Conservation (phyloP, 2,797 vertebrate species). For the Crypturellus tataupa region DNA sequence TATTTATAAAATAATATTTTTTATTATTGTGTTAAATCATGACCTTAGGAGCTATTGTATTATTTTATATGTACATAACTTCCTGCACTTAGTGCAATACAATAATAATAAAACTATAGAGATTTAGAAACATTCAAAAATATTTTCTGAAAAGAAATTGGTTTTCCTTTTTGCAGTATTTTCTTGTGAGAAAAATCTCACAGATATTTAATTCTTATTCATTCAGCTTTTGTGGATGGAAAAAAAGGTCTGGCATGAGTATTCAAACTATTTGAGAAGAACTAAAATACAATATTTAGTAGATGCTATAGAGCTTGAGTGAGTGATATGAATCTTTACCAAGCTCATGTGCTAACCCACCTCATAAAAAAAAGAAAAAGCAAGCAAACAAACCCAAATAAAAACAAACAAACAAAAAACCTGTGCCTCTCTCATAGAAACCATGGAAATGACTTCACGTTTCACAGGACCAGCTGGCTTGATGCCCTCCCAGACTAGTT, state of each 20-base stretch:
- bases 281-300: background rate
- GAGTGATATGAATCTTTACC: background rate
- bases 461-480: background rate
- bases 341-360: background rate
- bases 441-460: background rate
- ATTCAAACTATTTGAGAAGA: background rate
- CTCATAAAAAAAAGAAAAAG: background rate
- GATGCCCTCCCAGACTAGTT: background rate
- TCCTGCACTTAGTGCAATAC: background rate
- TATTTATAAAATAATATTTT: background rate
- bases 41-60: background rate
- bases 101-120: background rate
- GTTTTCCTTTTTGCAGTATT: background rate
- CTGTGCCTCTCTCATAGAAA: background rate
- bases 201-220: background rate
- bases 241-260: background rate
- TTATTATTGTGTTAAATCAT: background rate
- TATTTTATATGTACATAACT: background rate
- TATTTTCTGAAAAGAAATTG: background rate
- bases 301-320: background rate
- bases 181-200: background rate
- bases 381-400: too few species aligned
- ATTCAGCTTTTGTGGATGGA: background rate
- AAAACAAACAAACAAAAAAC: too few species aligned
- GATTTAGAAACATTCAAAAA: background rate